Conservation (phyloP, 2,113 vertebrate species). For the Ariopsis seemanni region DNA sequence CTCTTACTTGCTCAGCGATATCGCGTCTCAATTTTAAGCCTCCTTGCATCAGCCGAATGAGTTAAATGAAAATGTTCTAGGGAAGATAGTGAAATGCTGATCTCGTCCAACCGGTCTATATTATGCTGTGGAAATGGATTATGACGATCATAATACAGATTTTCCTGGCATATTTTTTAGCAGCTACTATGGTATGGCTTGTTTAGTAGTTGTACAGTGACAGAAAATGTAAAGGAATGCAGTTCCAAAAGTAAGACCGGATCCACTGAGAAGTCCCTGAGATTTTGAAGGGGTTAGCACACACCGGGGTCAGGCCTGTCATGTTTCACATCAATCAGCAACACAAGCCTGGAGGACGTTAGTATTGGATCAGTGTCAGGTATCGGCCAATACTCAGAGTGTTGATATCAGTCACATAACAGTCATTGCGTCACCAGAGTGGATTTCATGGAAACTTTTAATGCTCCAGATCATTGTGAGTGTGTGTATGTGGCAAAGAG, state of each 20-base stretch:
- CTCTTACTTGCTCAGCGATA: background rate
- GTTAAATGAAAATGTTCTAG: background rate
- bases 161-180: slow-evolving; percentile 1
- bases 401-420: background rate
- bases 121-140: background rate
- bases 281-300: background rate
- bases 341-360: background rate
- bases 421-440: background rate
- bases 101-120: background rate
- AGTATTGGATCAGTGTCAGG: slow-evolving; percentile 4
- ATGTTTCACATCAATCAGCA: slow-evolving; percentile 25
- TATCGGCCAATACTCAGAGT: background rate
- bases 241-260: background rate
- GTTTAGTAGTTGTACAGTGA: background rate
- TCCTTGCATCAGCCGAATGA: background rate
- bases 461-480: slow-evolving; percentile 44
- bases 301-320: background rate
- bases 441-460: slow-evolving; percentile 23
- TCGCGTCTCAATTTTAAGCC: background rate
- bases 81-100: background rate
- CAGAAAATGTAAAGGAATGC: background rate
- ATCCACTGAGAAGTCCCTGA: no score
- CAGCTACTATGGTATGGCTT: background rate
- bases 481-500: slow-evolving; percentile 43
- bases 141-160: slow-evolving; percentile 1